Conservation (phyloP, 2,888 invertebrate species). For the Aspidapion aeneum region DNA sequence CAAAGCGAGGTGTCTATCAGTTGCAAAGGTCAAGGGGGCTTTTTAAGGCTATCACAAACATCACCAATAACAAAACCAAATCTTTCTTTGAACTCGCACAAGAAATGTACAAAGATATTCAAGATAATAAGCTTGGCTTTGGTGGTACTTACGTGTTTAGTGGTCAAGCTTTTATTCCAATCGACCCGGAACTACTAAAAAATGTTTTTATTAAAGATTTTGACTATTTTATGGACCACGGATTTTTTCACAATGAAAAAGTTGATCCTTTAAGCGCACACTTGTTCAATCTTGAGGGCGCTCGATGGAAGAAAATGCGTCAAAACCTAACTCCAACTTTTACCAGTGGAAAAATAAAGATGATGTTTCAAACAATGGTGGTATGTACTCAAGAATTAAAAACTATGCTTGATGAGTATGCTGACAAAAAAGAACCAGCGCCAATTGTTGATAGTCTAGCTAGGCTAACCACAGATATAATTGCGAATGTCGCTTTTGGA, state of each 20-base stretch:
- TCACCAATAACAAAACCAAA: not conserved
- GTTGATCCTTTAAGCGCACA: not conserved
- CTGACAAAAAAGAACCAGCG: not conserved
- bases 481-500: not conserved
- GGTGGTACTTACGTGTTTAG: not conserved
- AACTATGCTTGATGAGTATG: not conserved
- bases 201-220: not conserved
- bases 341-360: not conserved
- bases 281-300: not conserved
- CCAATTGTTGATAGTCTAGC: not conserved
- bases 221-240: constrained; percentile 1
- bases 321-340: constrained; percentile 1
- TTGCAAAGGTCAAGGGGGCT: not conserved
- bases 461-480: not conserved
- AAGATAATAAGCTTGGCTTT: not conserved
- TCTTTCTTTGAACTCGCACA: not conserved
- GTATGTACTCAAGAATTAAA: not conserved
- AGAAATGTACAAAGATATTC: not conserved
- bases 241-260: not conserved
- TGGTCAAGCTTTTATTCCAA: not conserved
- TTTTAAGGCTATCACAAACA: not conserved
- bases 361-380: not conserved
- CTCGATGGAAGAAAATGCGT: not conserved
- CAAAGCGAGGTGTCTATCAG: not conserved
- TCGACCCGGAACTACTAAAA: constrained; percentile 1